phyloP scores from a whole-genome alignment of 2,113 vertebrate genomes.

The Hemicordylus capensis region DNA sequence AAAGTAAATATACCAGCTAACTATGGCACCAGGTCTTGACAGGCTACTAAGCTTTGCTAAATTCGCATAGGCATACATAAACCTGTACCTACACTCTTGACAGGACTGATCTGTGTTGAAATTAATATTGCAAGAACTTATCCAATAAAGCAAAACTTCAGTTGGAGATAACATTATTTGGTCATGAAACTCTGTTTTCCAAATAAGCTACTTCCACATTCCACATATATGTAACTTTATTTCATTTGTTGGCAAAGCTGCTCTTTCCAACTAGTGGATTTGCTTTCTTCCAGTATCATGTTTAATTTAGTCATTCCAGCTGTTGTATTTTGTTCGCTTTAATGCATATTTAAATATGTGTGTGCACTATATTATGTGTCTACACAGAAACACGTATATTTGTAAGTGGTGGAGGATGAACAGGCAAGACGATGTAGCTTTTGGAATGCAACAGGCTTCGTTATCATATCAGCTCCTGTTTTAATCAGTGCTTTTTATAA shows the following conservation, averaged over 20 bases:
- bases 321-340: not conserved
- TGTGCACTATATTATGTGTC: not conserved
- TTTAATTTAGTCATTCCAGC: not conserved
- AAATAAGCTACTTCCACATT: not conserved
- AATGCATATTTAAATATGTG: fast-evolving
- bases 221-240: not conserved
- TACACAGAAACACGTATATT: not conserved
- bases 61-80: not conserved
- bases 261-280: not conserved
- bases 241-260: conserved; percentile 9
- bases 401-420: not conserved
- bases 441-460: not conserved
- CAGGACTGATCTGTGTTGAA: conserved; percentile 23
- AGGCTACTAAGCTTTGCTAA: not conserved
- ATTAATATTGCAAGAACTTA: not conserved
- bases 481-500: not conserved
- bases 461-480: not conserved
- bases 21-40: not conserved
- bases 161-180: conserved; percentile 20
- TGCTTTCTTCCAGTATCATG: not conserved
- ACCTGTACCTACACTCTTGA: not conserved
- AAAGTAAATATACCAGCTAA: conserved; percentile 38
- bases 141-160: conserved; percentile 25
- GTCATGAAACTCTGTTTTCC: conserved; percentile 23
- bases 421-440: not conserved